These are phyloP conservation scores for Cantharis rustica DNA, from an alignment of 2,888 invertebrate species.

Conservation along the genomic window DNA sequence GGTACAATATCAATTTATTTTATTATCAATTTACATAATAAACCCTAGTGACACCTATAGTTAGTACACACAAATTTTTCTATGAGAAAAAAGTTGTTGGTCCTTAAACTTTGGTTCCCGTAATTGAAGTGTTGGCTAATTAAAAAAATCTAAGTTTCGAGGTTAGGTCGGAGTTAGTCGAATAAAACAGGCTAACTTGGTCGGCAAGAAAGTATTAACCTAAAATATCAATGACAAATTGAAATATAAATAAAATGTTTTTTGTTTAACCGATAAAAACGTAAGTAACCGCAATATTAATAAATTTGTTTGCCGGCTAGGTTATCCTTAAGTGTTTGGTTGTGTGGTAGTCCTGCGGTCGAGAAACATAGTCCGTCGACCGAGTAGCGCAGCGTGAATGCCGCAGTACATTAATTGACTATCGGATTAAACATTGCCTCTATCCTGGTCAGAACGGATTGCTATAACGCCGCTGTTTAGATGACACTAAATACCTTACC, in stretches of 20 bases:
- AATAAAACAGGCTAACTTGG: background rate
- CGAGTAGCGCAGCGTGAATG: conserved; percentile 21
- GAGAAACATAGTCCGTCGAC: conserved; percentile 9
- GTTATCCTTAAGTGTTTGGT: conserved; percentile 17
- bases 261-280: background rate
- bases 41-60: background rate
- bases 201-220: background rate
- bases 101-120: conserved; percentile 1
- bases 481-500: conserved; percentile 39
- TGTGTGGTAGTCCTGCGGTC: conserved; percentile 13
- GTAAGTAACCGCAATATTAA: background rate
- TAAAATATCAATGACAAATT: background rate
- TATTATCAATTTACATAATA: background rate
- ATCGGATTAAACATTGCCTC: conserved; percentile 37
- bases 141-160: background rate
- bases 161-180: background rate
- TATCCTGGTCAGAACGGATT: conserved; percentile 35
- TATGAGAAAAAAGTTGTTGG: background rate
- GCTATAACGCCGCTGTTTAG: conserved; percentile 37
- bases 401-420: conserved; percentile 39
- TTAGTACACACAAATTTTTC: background rate
- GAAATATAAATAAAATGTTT: background rate
- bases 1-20: background rate
- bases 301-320: conserved; percentile 12
- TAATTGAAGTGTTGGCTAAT: background rate